Evolutionary conservation across 2,888 invertebrate genomes (phyloP).

Genomic region (Scrobipalpa atriplicella): DNA sequence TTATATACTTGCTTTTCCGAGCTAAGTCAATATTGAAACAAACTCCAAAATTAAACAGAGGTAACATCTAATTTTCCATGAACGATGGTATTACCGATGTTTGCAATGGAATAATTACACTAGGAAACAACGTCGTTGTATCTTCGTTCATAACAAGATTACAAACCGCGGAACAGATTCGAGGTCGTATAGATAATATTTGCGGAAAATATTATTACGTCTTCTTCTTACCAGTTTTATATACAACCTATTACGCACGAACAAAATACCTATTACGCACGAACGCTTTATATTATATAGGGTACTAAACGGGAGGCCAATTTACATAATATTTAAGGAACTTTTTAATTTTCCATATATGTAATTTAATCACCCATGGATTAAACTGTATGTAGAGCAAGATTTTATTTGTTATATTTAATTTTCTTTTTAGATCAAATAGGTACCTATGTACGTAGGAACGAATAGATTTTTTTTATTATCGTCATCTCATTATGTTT

Average conservation of each 20-base stretch:
- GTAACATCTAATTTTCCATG: conserved; percentile 1
- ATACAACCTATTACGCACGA: conserved; percentile 10
- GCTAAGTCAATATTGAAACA: conserved; percentile 5
- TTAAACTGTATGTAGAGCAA: no score
- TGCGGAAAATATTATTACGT: conserved; percentile 41
- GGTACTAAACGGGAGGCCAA: neutral
- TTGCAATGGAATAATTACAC: conserved; percentile 34
- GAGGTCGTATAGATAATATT: conserved; percentile 52
- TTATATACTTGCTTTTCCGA: neutral
- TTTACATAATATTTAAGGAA: no score
- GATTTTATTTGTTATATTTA: no score
- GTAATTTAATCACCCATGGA: no score
- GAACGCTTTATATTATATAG: conserved; percentile 5
- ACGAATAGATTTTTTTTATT: no score
- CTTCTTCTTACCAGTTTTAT: conserved; percentile 5
- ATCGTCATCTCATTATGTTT: neutral
- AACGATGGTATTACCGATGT: conserved; percentile 22
- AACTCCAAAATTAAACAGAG: neutral
- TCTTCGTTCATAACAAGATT: conserved; percentile 50
- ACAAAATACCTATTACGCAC: conserved; percentile 13
- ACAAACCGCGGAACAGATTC: conserved; percentile 60
- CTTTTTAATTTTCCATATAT: no score
- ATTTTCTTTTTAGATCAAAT: no score
- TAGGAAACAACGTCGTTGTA: conserved; percentile 35
- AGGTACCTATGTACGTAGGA: no score